phyloP scores from a whole-genome alignment of 2,888 invertebrate genomes.

The Netelia virgata region DNA sequence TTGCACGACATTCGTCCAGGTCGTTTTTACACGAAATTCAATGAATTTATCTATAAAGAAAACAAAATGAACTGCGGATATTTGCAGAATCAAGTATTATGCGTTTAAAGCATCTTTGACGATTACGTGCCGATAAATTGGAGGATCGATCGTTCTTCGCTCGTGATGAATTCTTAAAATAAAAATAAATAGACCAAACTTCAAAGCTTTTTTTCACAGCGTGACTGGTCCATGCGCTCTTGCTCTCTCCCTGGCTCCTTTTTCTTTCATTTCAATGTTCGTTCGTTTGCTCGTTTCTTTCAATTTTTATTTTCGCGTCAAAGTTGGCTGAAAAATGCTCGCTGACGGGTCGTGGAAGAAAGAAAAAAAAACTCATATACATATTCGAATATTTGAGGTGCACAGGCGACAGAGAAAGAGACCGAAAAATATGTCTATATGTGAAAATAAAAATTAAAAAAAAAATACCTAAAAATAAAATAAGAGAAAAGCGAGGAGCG shows the following conservation, averaged over 20 bases:
- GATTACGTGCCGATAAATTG: slow-evolving; percentile 19
- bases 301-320: slow-evolving; percentile 41
- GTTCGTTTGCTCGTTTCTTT: slow-evolving; percentile 33
- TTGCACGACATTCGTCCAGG: no score
- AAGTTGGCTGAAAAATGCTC: slow-evolving; percentile 27
- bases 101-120: neutral
- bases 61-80: neutral
- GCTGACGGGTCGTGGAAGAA: slow-evolving; percentile 34
- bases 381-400: slow-evolving; percentile 26
- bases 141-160: slow-evolving; percentile 29
- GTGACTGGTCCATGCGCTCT: slow-evolving; percentile 9
- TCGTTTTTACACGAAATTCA: no score
- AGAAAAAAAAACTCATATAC: slow-evolving; percentile 21
- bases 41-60: neutral
- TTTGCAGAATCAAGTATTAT: neutral
- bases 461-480: slow-evolving; percentile 5
- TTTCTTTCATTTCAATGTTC: slow-evolving; percentile 11
- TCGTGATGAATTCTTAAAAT: slow-evolving; percentile 13
- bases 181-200: slow-evolving; percentile 21
- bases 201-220: slow-evolving; percentile 38
- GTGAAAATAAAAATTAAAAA: neutral
- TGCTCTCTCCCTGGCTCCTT: neutral
- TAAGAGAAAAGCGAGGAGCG: slow-evolving; percentile 28
- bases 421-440: slow-evolving; percentile 3
- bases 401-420: slow-evolving; percentile 4